Base-by-base conservation (phyloP, 2,797 vertebrate genomes). In the Limnodromus scolopaceus region DNA sequence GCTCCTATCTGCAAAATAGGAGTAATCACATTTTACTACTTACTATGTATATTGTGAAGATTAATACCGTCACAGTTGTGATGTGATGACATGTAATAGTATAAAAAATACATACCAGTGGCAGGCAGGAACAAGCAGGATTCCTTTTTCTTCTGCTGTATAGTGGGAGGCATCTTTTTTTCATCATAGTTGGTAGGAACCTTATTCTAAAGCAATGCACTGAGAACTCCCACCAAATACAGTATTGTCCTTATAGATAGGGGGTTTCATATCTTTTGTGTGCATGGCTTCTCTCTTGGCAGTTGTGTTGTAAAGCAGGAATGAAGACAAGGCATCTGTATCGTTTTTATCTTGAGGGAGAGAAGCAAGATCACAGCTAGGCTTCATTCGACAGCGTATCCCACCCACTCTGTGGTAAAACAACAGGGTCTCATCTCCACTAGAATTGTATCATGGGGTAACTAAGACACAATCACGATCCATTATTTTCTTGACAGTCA, bases 231-330 rank as follows among this genome's bases (percentile, higher is more conserved):
- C 20, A 46, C 55, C 34, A 70, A 27, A 54, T 22, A 5, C 6
- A 14, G 10, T 1, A 0, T 11, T 43, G 6, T 30, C 30, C 5
- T 22, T 48, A 8, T 1, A 32, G 76, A 71, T 49, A 11, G 14
- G 39, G 20, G 7, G 38, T 86, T 84, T 87, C 6, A 6, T 76
- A 1, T 46, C 70, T 79, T 64, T 27, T 12, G 1, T 34, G 70
- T 39, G 14, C 5, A 1, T 58, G 39, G 4, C 70, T 91, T 75
- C 48, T 81, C 27, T 41, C 9, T 39, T 71, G 69, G 23, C 65
- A 57, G 1, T 65, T 1, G 10, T 65, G 23, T 17, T 78, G 61
- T 43, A 61, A 57, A 78, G 70, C 41, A 51, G 43, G 57, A 54
- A 8, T 51, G 64, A 58, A 70, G 60, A 63, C 60, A 61, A 55